These are phyloP conservation scores for Hydrolagus colliei DNA, from an alignment of 2,797 vertebrate species.

Conservation along the genomic window DNA sequence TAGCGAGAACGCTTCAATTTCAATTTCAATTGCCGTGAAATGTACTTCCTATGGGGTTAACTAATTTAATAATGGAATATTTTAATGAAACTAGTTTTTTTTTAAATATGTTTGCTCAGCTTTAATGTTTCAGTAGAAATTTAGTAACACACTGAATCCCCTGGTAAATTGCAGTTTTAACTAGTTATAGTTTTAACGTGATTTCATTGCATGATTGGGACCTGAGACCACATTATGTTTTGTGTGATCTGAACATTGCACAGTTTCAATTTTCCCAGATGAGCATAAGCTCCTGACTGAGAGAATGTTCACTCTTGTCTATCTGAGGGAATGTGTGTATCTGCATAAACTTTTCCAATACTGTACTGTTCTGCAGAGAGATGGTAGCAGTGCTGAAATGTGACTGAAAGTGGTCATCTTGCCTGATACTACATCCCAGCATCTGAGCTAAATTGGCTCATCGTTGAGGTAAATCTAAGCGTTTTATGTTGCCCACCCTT, in stretches of 20 bases:
- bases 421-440: not conserved
- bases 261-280: not conserved
- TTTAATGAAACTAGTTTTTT: not conserved
- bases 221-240: not conserved
- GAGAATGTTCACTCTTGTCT: not conserved
- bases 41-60: too few relatives aligned
- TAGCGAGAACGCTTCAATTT: conserved; percentile 35
- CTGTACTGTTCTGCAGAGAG: not conserved
- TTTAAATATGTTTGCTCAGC: not conserved
- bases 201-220: not conserved
- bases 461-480: too few relatives aligned
- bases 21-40: too few relatives aligned
- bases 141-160: too few relatives aligned
- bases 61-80: not conserved
- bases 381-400: not conserved
- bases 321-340: not conserved
- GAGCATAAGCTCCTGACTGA: not conserved
- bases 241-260: not conserved
- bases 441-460: not conserved
- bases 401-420: not conserved
- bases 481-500: too few relatives aligned
- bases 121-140: not conserved
- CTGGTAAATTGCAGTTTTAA: not conserved
- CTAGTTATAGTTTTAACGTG: not conserved
- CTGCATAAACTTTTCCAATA: not conserved